Percentiles rank a stretch among this genome's conserved stretches.
These are phyloP conservation scores for Mastigias papua DNA, from an alignment of 30 jellyfish, hydroid and myxozoan genomes.

Conservation along the genomic window DNA sequence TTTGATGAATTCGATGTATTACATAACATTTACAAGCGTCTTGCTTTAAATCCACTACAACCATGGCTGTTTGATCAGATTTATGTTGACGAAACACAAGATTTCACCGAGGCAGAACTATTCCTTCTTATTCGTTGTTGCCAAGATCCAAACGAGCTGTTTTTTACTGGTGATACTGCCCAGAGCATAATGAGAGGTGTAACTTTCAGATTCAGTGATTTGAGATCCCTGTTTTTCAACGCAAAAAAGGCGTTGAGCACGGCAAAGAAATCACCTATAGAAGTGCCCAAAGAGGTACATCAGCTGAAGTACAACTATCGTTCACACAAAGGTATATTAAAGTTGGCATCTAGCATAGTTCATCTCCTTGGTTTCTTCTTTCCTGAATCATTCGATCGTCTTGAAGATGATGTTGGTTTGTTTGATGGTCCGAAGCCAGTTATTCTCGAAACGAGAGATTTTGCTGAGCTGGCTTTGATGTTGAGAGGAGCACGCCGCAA, in stretches of 20 bases:
- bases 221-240: slow-evolving; percentile 64
- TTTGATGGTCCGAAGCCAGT: slow-evolving; percentile 97
- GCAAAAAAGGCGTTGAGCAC: slow-evolving; percentile 56
- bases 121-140: slow-evolving; percentile 75
- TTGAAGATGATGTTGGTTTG: slow-evolving; percentile 79
- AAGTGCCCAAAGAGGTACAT: slow-evolving; percentile 72
- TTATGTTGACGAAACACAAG: slow-evolving; percentile 93
- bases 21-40: slow-evolving; percentile 72
- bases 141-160: slow-evolving; percentile 81
- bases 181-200: slow-evolving; percentile 93
- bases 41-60: slow-evolving; percentile 29
- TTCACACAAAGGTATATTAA: slow-evolving; percentile 86
- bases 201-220: slow-evolving; percentile 87
- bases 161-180: slow-evolving; percentile 96
- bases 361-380: slow-evolving; percentile 68
- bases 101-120: slow-evolving; percentile 89
- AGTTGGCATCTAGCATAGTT: slow-evolving; percentile 77
- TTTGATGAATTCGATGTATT: slow-evolving; percentile 83
- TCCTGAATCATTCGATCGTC: slow-evolving; percentile 85
- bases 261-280: slow-evolving; percentile 28
- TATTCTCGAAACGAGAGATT: slow-evolving; percentile 74
- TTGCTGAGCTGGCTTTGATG: slow-evolving; percentile 81
- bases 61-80: slow-evolving; percentile 84
- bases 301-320: slow-evolving; percentile 88
- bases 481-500: slow-evolving; percentile 82